Conservation (phyloP, 2,888 invertebrate genomes). For the Drosophila gaucha region DNA sequence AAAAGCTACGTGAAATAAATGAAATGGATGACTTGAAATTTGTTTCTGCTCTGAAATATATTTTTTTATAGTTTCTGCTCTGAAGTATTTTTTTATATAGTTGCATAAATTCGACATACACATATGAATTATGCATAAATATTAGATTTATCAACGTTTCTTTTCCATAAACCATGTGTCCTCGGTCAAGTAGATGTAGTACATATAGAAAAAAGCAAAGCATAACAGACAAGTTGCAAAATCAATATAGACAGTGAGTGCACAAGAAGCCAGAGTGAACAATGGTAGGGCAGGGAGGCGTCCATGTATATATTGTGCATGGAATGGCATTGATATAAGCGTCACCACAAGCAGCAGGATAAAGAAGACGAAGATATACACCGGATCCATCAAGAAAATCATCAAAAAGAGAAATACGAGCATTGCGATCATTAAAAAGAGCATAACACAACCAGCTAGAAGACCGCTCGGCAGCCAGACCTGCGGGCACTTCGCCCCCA, state of each 20-base stretch:
- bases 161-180: too few relatives aligned
- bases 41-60: not conserved
- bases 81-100: too few relatives aligned
- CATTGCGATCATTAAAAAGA: not conserved
- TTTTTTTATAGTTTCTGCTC: not conserved
- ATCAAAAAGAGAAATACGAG: conserved; percentile 24
- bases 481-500: conserved; percentile 32
- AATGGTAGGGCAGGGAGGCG: too few relatives aligned
- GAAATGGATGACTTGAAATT: not conserved
- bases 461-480: conserved; percentile 16
- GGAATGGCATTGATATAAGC: not conserved
- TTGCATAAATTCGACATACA: too few relatives aligned
- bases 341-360: not conserved
- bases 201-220: too few relatives aligned
- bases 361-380: conserved; percentile 13
- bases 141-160: too few relatives aligned
- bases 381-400: not conserved
- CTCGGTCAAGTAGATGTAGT: too few relatives aligned
- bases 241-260: too few relatives aligned
- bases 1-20: conserved; percentile 5
- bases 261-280: too few relatives aligned
- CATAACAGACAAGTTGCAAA: too few relatives aligned
- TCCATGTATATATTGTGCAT: not conserved
- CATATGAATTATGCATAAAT: too few relatives aligned
- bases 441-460: not conserved